Base-by-base conservation (phyloP, 1,140 invertebrate genomes). In the Carposina sasakii region DNA sequence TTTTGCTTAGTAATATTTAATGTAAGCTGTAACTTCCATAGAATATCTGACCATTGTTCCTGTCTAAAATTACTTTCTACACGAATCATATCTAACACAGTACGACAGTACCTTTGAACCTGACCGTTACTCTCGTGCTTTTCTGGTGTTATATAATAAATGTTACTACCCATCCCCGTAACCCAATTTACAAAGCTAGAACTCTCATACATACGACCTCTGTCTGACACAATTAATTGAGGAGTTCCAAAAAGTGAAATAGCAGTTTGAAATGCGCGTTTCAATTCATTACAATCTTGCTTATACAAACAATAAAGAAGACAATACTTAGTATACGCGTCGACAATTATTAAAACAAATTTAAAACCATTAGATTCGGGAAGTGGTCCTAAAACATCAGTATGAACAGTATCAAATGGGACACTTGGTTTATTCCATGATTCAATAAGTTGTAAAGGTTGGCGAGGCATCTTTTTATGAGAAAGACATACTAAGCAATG, bases 371-470 rank as follows among this genome's bases (percentile, higher is more conserved):
- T 19, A 6, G 17, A 33, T 19, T 24, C 22, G 2, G 33, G 36
- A 19, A 60, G 52, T 2, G 58, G 58, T 8, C 60, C 59, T 10
- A 54, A 24, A 23, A 31, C 45, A 33, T 60, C 59, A 10, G 42
- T 31, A 42, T 61, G 59, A 1, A 61, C 22, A 1, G 59, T 59
- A 23, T 59, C 40, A 10, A 59, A 47, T 19, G 59, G 55, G 9
- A 28, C 30, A 26, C 39, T 9, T 10, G 37, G 28, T 37, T 60
- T 62, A 4, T 23, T 15, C 46, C 46, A 48, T 12, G 46, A 48
- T 3, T 17, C n/a, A 9, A 48, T 48, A 20, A 34, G 22, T 37
- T 60, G 55, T 3, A 39, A 17, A 1, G 51, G 42, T 6, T 44
- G 45, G 1, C 50, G 26, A 1, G 17, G 31, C 1, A 26, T 26